Conservation (phyloP, 2,113 vertebrate genomes). For the Picathartes gymnocephalus region DNA sequence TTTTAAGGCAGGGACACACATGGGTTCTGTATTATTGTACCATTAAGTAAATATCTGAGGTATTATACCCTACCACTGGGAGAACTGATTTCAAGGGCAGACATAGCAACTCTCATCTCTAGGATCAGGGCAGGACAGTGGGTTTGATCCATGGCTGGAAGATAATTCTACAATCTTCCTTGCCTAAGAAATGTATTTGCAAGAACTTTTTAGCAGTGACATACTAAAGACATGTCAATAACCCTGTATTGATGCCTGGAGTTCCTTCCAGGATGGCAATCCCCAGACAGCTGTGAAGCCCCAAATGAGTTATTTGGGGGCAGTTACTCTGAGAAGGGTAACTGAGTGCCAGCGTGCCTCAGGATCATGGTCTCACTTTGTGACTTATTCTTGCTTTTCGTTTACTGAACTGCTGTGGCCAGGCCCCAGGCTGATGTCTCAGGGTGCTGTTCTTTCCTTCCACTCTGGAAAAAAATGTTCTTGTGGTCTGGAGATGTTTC, state of each 20-base stretch:
- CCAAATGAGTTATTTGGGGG: not conserved
- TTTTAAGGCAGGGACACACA: not conserved
- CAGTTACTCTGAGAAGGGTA: not conserved
- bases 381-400: not conserved
- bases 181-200: not conserved
- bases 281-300: not conserved
- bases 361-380: not conserved
- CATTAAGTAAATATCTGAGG: not conserved
- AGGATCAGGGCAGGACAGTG: not conserved
- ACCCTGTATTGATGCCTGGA: not conserved
- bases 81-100: not conserved
- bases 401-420: not conserved
- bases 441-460: not conserved
- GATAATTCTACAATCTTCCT: not conserved
- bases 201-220: conserved; percentile 37
- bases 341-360: too few relatives aligned
- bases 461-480: not conserved
- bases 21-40: too few relatives aligned
- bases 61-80: not conserved
- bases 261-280: not conserved
- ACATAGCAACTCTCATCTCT: not conserved
- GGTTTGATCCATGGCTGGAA: not conserved
- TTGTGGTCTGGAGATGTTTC: not conserved
- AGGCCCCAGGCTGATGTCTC: not conserved
- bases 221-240: conserved; percentile 10